Conservation (phyloP, 2,888 invertebrate genomes). For the Gortyna flavago region DNA sequence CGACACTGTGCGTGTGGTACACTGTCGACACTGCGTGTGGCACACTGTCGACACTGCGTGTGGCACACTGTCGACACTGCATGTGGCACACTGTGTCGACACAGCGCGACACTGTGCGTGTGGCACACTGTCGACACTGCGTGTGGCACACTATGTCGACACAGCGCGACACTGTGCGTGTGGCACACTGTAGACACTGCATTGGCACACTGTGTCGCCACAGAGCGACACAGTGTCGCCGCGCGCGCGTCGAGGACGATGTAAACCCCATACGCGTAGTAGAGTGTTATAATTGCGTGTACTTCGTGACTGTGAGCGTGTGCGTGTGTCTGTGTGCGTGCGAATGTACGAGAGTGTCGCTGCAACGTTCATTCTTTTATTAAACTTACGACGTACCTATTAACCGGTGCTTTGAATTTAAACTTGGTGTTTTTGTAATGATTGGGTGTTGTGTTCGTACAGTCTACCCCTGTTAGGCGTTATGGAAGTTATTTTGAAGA, state of each 20-base stretch:
- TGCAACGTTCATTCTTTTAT: conserved; percentile 46
- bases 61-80: not conserved
- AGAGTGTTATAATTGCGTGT: conserved; percentile 68
- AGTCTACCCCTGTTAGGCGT: conserved; percentile 31
- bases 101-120: not conserved
- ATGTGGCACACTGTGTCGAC: not conserved
- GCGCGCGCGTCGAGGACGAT: conserved; percentile 61
- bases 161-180: conserved; percentile 13
- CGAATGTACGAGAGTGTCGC: conserved; percentile 44
- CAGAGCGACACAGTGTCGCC: not conserved
- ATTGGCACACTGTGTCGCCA: not conserved
- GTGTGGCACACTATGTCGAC: not conserved
- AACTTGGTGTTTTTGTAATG: conserved; percentile 61
- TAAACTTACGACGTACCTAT: conserved; percentile 61
- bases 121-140: not conserved
- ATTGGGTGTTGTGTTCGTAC: conserved; percentile 63
- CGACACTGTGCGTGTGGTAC: not conserved
- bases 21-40: not conserved
- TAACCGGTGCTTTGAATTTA: conserved; percentile 67
- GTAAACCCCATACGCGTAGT: conserved; percentile 83
- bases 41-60: not conserved
- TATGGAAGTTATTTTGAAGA: conserved; percentile 17
- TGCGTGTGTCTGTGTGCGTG: conserved; percentile 48
- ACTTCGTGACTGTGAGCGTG: conserved; percentile 59
- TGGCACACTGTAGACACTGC: not conserved